These are phyloP conservation scores for Pedetes capensis DNA, from an alignment of 2,113 vertebrate species.

Conservation along the genomic window DNA sequence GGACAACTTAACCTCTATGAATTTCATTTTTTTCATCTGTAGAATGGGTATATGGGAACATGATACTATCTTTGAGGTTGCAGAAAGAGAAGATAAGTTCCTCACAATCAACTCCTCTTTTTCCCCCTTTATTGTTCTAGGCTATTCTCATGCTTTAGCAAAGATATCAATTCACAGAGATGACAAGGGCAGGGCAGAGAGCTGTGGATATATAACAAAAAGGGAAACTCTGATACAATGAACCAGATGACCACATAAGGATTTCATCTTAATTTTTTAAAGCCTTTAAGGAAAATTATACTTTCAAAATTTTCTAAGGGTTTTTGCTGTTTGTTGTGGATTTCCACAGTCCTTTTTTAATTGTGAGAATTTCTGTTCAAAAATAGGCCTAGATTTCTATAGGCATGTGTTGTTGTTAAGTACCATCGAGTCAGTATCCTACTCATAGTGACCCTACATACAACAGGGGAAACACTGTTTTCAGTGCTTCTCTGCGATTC, in stretches of 20 bases:
- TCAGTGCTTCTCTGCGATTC: too few species aligned
- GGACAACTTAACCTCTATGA: neutral
- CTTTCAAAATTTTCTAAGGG: neutral
- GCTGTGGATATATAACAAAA: neutral
- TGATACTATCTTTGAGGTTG: neutral
- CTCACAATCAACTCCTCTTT: neutral
- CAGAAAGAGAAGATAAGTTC: neutral
- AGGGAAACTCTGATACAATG: neutral
- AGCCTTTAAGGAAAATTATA: neutral
- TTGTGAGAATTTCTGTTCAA: neutral
- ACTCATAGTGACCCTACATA: too few species aligned
- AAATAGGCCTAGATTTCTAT: neutral
- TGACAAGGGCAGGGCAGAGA: neutral
- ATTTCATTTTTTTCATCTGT: neutral
- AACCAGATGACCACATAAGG: neutral
- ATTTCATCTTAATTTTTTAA: neutral
- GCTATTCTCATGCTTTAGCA: neutral
- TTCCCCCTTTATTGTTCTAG: neutral
- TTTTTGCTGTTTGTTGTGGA: too few species aligned
- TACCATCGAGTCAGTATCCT: too few species aligned
- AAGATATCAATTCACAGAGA: neutral
- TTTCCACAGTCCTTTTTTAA: too few species aligned
- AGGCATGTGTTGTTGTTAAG: too few species aligned
- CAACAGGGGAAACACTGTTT: too few species aligned
- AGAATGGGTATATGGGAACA: neutral